Conservation (phyloP, 2,888 invertebrate genomes). For the Copidosoma aretas region DNA sequence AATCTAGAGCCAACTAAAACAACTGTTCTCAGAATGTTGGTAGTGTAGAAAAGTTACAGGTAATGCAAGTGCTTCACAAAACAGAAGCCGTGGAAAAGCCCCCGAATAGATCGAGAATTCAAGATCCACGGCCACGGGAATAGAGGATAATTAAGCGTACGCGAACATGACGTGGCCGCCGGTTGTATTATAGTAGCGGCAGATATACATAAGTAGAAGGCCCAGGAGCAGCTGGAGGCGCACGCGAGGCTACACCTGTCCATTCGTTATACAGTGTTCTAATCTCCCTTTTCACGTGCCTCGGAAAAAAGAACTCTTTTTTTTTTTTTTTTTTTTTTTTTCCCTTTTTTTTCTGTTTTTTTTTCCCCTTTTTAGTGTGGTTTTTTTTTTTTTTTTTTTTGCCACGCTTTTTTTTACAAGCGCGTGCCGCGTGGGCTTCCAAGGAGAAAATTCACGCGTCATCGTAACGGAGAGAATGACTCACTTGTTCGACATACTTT, state of each 20-base stretch:
- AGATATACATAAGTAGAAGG: too few species aligned
- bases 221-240: constrained; percentile 18
- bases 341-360: constrained; percentile 19
- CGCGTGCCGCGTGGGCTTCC: background rate
- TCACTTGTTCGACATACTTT: background rate
- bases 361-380: background rate
- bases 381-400: constrained; percentile 7
- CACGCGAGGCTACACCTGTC: constrained; percentile 27
- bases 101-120: too few species aligned
- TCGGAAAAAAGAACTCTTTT: constrained; percentile 1
- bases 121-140: background rate
- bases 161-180: constrained; percentile 3
- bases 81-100: too few species aligned
- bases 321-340: constrained; percentile 7
- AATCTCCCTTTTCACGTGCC: constrained; percentile 12
- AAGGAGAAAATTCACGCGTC: background rate
- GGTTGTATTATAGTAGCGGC: too few species aligned
- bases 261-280: constrained; percentile 19
- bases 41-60: too few species aligned
- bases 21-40: too few species aligned
- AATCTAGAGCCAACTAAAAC: too few species aligned
- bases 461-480: background rate
- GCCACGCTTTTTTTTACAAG: background rate
- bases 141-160: constrained; percentile 32
- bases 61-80: too few species aligned